Conservation (phyloP, 1,140 invertebrate genomes). For the Heliconius congener region DNA sequence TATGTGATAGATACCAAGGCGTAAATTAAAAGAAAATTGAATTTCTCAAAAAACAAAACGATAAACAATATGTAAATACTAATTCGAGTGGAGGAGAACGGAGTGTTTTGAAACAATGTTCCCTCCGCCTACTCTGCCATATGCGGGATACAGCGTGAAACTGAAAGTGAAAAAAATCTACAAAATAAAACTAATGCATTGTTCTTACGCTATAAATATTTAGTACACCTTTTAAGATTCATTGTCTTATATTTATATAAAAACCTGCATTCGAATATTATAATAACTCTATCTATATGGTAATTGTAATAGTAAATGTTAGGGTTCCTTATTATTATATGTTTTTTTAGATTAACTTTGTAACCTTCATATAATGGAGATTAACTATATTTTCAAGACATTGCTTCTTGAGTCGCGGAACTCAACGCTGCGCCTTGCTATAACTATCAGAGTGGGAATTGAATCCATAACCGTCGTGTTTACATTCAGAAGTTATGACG, state of each 20-base stretch:
- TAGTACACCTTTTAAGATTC: background rate
- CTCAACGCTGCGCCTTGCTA: too few relatives aligned
- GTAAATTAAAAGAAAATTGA: too few relatives aligned
- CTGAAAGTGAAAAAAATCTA: background rate
- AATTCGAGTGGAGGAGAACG: background rate
- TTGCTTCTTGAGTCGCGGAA: too few relatives aligned
- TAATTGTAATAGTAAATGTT: slow-evolving; percentile 1
- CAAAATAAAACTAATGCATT: background rate
- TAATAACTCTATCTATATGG: slow-evolving; percentile 2
- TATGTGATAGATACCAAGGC: too few relatives aligned
- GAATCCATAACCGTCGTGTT: too few relatives aligned
- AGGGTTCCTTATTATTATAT: background rate
- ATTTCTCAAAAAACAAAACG: too few relatives aligned
- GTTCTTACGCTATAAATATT: slow-evolving; percentile 6
- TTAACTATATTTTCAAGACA: background rate
- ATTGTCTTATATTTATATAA: background rate
- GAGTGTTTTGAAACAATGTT: background rate
- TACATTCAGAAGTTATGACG: too few relatives aligned
- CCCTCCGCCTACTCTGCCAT: background rate
- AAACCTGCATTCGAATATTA: background rate
- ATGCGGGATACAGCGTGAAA: background rate
- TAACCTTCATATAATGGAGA: background rate
- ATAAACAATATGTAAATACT: too few relatives aligned
- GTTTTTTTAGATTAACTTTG: background rate
- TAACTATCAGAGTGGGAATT: too few relatives aligned